These are phyloP conservation scores for Belgica antarctica DNA, from an alignment of 2,888 invertebrate species.

Conservation along the genomic window DNA sequence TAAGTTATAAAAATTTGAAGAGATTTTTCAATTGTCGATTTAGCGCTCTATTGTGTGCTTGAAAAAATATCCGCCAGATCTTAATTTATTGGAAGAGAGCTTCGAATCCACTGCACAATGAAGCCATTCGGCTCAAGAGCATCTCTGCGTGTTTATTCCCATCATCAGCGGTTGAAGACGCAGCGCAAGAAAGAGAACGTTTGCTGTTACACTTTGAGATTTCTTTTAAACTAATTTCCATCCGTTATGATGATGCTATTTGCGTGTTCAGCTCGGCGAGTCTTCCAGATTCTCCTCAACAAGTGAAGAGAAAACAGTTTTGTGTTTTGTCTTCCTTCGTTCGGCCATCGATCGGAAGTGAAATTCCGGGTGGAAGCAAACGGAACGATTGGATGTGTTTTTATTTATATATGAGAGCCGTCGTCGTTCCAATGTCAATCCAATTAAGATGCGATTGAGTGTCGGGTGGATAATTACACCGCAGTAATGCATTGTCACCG, in stretches of 20 bases:
- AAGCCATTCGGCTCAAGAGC: neutral
- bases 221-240: conserved; percentile 33
- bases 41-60: conserved; percentile 15
- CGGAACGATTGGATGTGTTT: neutral
- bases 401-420: neutral
- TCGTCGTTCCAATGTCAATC: conserved; percentile 32
- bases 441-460: conserved; percentile 33
- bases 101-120: neutral
- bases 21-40: conserved; percentile 34
- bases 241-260: conserved; percentile 39
- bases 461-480: neutral
- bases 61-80: conserved; percentile 14
- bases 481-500: neutral
- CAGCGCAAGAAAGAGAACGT: conserved; percentile 21
- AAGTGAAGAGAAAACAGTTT: too few species aligned
- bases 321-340: too few species aligned
- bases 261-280: conserved; percentile 27
- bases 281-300: neutral
- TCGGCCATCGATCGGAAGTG: conserved; percentile 32
- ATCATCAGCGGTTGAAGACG: conserved; percentile 3
- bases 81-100: neutral
- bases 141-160: conserved; percentile 15
- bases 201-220: conserved; percentile 39
- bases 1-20: conserved; percentile 29
- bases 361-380: conserved; percentile 25